Conservation (phyloP, 2,113 vertebrate genomes). For the Motacilla tschutschensis region DNA sequence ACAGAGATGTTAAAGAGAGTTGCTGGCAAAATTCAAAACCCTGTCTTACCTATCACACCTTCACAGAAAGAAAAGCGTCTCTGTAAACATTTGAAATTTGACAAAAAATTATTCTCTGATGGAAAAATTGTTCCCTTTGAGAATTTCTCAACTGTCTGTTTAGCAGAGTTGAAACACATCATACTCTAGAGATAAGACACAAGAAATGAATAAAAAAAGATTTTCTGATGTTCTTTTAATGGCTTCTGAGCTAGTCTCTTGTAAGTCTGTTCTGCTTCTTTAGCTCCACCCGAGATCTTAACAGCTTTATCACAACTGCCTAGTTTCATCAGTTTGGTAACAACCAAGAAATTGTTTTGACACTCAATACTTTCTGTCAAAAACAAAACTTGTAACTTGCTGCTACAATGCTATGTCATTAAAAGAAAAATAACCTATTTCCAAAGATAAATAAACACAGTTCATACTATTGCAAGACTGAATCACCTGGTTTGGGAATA, state of each 20-base stretch:
- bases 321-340: slow-evolving; percentile 44
- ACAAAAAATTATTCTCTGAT: neutral
- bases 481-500: neutral
- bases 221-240: neutral
- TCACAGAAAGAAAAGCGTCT: neutral
- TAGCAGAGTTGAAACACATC: neutral
- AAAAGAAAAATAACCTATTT: slow-evolving; percentile 21
- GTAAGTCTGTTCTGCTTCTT: neutral
- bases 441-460: neutral
- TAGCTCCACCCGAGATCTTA: slow-evolving; percentile 3
- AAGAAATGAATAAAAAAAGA: neutral
- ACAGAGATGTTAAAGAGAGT: neutral
- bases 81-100: neutral
- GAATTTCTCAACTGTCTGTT: neutral
- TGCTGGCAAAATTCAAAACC: neutral
- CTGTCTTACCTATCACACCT: neutral
- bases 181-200: neutral
- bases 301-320: slow-evolving; percentile 20
- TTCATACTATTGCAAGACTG: neutral
- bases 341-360: slow-evolving; percentile 44
- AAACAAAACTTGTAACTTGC: slow-evolving; percentile 10
- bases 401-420: neutral
- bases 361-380: neutral
- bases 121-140: slow-evolving; percentile 6
- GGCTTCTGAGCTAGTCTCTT: neutral